Evolutionary conservation across 2,113 vertebrate genomes (phyloP).

Genomic region (Prolemur simus): DNA sequence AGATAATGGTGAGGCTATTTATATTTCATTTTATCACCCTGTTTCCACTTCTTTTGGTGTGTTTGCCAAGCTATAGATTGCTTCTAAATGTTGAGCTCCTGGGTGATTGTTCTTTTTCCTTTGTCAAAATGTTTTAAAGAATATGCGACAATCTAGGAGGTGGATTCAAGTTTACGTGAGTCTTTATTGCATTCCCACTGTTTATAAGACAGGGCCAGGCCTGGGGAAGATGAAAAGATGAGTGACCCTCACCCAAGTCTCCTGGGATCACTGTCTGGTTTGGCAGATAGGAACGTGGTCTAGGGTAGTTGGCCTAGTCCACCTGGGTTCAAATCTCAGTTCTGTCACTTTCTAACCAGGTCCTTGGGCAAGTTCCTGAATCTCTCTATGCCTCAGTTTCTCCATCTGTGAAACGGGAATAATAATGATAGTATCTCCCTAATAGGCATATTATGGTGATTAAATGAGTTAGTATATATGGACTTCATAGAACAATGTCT

Average conservation of each 20-base stretch:
- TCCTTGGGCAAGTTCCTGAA: neutral
- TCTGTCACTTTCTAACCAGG: neutral
- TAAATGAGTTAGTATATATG: neutral
- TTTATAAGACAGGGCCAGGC: neutral
- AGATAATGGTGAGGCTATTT: neutral
- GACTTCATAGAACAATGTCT: neutral
- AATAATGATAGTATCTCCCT: neutral
- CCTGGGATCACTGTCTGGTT: neutral
- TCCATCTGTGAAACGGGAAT: neutral
- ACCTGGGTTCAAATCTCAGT: neutral
- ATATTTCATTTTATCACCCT: neutral
- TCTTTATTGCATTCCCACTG: neutral
- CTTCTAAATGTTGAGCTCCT: neutral
- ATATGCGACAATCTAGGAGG: neutral
- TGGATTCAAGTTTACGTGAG: neutral
- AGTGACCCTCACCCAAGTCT: neutral
- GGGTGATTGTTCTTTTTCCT: neutral
- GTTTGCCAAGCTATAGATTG: neutral
- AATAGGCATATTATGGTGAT: neutral
- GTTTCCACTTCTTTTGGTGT: neutral
- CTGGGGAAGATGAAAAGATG: neutral
- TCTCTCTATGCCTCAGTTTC: neutral
- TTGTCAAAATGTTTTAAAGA: neutral
- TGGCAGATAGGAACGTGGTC: neutral
- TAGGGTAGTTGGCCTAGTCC: no score